Percentiles rank a stretch among this genome's conserved stretches.
phyloP scores from a whole-genome alignment of 1,140 invertebrate species.

The Mercenaria mercenaria region DNA sequence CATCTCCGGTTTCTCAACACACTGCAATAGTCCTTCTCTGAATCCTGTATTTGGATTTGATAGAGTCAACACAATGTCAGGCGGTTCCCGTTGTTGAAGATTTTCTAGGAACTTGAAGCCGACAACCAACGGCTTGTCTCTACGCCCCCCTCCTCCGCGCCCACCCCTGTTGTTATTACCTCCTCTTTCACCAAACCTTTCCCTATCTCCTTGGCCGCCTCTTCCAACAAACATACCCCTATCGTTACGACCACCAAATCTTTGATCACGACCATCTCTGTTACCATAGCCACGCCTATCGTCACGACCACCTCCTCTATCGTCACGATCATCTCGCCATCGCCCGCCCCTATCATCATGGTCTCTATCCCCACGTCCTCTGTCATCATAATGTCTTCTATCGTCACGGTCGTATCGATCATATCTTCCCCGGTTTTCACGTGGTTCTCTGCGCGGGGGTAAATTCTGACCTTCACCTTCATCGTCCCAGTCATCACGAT shows the following conservation, averaged over 20 bases:
- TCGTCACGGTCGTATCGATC: background rate
- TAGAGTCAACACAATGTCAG: constrained; percentile 39
- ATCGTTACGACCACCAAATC: background rate
- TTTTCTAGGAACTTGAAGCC: constrained; percentile 3
- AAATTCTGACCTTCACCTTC: constrained; percentile 11
- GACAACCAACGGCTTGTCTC: background rate
- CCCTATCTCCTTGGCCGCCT: background rate
- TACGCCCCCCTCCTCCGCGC: background rate
- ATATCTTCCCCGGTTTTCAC: background rate
- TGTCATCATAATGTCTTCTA: background rate
- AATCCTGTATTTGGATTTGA: constrained; percentile 18
- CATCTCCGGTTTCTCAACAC: background rate
- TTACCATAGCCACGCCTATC: background rate
- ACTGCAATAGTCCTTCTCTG: constrained; percentile 8
- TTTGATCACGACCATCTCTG: background rate
- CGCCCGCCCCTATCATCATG: background rate
- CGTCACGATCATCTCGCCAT: background rate
- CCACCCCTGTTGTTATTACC: background rate
- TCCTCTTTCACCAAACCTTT: background rate
- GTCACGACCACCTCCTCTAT: background rate
- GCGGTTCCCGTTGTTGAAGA: constrained; percentile 13
- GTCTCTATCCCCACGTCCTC: background rate
- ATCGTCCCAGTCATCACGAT: constrained; percentile 19
- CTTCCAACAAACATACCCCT: background rate
- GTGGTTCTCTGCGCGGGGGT: background rate